phyloP scores from a whole-genome alignment of 2,888 invertebrate species.

The Myathropa florea region DNA sequence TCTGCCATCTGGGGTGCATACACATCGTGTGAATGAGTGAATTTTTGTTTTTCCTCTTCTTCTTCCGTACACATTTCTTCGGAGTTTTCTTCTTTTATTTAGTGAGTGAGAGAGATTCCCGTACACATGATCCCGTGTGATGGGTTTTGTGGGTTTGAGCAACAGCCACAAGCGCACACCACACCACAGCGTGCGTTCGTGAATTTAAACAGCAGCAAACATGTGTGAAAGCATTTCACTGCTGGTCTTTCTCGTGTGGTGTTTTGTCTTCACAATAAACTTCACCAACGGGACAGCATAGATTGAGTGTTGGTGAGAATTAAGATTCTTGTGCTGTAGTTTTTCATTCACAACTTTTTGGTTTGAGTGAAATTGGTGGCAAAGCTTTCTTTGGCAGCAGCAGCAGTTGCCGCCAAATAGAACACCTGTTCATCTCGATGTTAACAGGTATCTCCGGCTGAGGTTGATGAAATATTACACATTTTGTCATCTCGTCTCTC shows the following conservation, averaged over 20 bases:
- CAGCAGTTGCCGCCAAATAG: conserved; percentile 18
- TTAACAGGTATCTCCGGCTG: conserved; percentile 56
- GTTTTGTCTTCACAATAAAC: conserved; percentile 19
- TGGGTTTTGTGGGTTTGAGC: conserved; percentile 30
- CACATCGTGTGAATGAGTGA: conserved; percentile 53
- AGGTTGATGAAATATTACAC: conserved; percentile 58
- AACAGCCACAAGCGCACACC: not conserved
- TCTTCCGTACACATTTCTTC: not conserved
- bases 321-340: not conserved
- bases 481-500: conserved; percentile 55
- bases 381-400: conserved; percentile 46
- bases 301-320: conserved; percentile 49
- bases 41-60: conserved; percentile 32
- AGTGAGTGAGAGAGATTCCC: conserved; percentile 29
- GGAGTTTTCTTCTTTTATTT: conserved; percentile 24
- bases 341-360: conserved; percentile 59
- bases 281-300: conserved; percentile 50
- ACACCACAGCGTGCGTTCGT: conserved; percentile 18
- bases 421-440: conserved; percentile 61
- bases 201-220: conserved; percentile 28
- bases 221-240: conserved; percentile 70
- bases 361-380: conserved; percentile 32
- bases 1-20: too few relatives aligned
- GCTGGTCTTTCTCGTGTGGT: not conserved
- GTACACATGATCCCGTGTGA: conserved; percentile 42